Conservation (phyloP, 2,113 vertebrate species). For the Muntiacus reevesi region DNA sequence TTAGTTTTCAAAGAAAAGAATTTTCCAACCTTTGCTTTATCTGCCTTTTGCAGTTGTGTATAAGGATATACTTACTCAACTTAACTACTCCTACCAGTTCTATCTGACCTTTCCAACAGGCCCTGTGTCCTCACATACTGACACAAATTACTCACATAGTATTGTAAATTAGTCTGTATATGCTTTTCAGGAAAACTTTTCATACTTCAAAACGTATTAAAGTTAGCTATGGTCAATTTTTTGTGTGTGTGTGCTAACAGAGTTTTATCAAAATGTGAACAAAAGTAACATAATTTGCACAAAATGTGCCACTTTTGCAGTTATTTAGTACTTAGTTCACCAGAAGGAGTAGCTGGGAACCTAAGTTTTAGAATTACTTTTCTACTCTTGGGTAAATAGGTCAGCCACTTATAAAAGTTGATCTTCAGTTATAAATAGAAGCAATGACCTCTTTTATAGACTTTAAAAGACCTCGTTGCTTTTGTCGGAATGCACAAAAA, state of each 20-base stretch:
- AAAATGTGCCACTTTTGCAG: conserved; percentile 43
- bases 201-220: conserved; percentile 20
- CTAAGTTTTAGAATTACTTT: conserved; percentile 32
- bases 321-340: conserved; percentile 37
- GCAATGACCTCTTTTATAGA: conserved; percentile 52
- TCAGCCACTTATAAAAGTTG: conserved; percentile 68
- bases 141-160: neutral
- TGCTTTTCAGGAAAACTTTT: neutral
- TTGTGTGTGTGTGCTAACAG: neutral
- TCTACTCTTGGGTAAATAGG: conserved; percentile 59
- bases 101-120: neutral
- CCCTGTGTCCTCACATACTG: neutral
- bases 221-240: neutral
- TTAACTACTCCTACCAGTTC: neutral
- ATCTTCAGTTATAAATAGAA: conserved; percentile 68
- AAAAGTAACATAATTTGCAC: conserved; percentile 18
- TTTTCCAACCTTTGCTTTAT: conserved; percentile 27
- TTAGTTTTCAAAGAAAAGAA: conserved; percentile 35
- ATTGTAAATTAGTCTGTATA: neutral
- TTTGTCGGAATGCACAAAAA: conserved; percentile 62
- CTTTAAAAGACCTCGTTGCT: conserved; percentile 50
- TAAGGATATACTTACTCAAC: neutral
- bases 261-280: conserved; percentile 38
- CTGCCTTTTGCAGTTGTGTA: neutral
- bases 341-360: conserved; percentile 1